A percentile compares a stretch with the other conserved stretches of the same genome.
phyloP scores from a whole-genome alignment of 2,888 invertebrate genomes.

The Oasisia sp. region DNA sequence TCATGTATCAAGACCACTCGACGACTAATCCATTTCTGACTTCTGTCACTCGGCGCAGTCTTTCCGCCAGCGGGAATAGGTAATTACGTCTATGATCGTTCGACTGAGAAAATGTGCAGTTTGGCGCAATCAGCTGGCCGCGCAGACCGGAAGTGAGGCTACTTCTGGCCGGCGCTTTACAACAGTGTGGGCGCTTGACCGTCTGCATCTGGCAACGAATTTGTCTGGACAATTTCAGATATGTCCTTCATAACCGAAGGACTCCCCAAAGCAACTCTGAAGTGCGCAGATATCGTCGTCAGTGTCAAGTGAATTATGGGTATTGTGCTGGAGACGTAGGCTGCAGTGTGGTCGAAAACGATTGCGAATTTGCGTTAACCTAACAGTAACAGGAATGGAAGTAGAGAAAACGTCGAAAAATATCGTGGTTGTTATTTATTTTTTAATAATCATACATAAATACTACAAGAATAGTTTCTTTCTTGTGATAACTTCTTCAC shows the following conservation, averaged over 20 bases:
- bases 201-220: neutral
- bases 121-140: neutral
- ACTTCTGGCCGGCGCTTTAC: neutral
- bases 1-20: constrained; percentile 3
- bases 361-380: neutral
- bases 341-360: neutral
- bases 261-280: neutral
- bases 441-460: neutral
- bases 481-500: neutral
- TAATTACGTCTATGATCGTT: neutral
- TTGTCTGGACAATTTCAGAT: neutral
- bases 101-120: constrained; percentile 4
- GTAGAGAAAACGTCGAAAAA: neutral
- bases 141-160: neutral
- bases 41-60: neutral
- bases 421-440: neutral
- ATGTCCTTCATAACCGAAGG: neutral
- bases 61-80: neutral
- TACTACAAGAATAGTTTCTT: neutral
- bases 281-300: neutral
- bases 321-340: neutral
- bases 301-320: neutral
- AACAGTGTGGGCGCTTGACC: neutral
- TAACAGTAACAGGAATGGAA: neutral
- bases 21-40: neutral